Conservation (phyloP, 2,888 invertebrate species). For the Drosophila tanythrix region DNA sequence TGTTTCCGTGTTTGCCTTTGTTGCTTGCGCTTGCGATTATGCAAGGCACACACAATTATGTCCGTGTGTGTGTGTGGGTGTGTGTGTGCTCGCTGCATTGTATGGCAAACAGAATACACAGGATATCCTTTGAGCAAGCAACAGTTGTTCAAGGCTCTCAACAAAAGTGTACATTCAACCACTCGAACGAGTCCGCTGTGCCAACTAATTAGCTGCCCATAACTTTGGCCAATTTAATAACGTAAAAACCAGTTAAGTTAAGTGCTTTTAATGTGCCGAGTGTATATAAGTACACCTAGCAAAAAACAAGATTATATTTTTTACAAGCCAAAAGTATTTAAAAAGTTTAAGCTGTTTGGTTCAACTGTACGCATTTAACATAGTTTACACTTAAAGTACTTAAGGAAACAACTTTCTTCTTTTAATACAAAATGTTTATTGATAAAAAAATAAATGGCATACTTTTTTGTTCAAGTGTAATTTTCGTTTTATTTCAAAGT, state of each 20-base stretch:
- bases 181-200: slow-evolving; percentile 6
- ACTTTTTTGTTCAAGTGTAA: neutral
- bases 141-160: slow-evolving; percentile 34
- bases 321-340: neutral
- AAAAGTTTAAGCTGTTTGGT: neutral
- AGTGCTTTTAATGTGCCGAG: slow-evolving; percentile 22
- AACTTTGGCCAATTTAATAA: slow-evolving; percentile 48
- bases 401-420: neutral
- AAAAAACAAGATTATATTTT: neutral
- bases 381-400: neutral
- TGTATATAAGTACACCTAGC: neutral
- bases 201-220: slow-evolving; percentile 60
- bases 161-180: slow-evolving; percentile 6
- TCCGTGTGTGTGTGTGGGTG: slow-evolving; percentile 24
- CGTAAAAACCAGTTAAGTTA: slow-evolving; percentile 33
- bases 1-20: slow-evolving; percentile 76
- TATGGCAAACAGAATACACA: slow-evolving; percentile 56
- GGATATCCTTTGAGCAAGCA: slow-evolving; percentile 54
- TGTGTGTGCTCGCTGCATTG: slow-evolving; percentile 33
- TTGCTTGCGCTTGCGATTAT: slow-evolving; percentile 58
- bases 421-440: neutral
- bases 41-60: slow-evolving; percentile 44
- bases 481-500: neutral
- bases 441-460: neutral
- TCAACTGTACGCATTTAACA: neutral